These are phyloP conservation scores for Pemphredon lugubris DNA, from an alignment of 2,888 invertebrate genomes.

Conservation along the genomic window DNA sequence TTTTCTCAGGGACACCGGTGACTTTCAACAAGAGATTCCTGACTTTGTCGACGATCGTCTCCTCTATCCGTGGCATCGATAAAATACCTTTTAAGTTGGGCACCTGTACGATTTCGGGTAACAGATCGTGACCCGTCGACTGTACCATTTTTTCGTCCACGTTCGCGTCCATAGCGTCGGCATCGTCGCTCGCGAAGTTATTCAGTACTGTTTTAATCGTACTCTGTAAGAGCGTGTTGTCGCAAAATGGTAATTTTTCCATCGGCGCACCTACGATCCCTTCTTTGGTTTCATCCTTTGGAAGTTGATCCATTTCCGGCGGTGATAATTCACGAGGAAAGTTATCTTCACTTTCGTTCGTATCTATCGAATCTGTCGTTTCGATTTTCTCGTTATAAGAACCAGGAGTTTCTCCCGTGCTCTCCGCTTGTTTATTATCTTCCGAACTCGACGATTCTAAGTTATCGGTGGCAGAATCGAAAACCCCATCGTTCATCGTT, in stretches of 20 bases:
- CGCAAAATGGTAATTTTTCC: conserved; percentile 37
- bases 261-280: no score
- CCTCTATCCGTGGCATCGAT: conserved; percentile 62
- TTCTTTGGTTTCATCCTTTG: no score
- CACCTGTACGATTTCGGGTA: conserved; percentile 58
- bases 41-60: conserved; percentile 58
- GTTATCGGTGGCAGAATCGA: no score
- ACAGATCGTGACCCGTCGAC: conserved; percentile 41
- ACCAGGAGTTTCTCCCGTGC: no score
- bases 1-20: conserved; percentile 14
- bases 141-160: conserved; percentile 29
- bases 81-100: conserved; percentile 67
- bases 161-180: conserved; percentile 1
- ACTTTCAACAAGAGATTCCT: conserved; percentile 50
- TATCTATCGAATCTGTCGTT: no score
- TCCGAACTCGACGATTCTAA: no score
- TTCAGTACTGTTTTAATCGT: conserved; percentile 68
- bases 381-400: no score
- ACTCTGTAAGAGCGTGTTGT: conserved; percentile 45
- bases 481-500: no score
- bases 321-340: no score
- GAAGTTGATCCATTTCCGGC: no score
- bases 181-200: conserved; percentile 49
- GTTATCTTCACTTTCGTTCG: no score
- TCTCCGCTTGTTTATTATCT: no score